A percentile compares a stretch with the other conserved stretches of the same genome.
phyloP scores from a whole-genome alignment of 2,113 vertebrate species.

The Oenanthe melanoleuca region DNA sequence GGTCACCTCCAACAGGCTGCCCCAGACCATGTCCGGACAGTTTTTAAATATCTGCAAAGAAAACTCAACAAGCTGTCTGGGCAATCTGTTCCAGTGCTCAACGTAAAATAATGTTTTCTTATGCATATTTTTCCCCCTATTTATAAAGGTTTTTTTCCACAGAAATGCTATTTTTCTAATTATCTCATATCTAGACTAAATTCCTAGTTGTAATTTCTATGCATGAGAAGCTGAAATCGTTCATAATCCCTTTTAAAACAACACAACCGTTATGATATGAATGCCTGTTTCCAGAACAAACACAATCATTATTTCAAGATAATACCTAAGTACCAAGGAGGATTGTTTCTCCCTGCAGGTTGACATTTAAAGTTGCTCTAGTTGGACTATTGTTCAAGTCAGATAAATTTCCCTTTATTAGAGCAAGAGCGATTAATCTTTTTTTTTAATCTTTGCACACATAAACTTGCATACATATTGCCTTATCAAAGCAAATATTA shows the following conservation, averaged over 20 bases:
- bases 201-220: neutral
- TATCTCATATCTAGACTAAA: neutral
- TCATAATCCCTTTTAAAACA: neutral
- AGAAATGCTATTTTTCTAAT: neutral
- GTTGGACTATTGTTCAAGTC: neutral
- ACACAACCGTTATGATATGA: neutral
- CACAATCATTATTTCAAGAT: neutral
- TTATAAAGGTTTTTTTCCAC: neutral
- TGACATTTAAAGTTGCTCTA: neutral
- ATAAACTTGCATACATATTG: neutral
- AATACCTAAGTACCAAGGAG: neutral
- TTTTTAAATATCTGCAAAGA: neutral
- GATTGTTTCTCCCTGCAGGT: neutral
- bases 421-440: neutral
- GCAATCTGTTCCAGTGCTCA: neutral
- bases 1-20: neutral
- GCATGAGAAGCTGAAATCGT: neutral
- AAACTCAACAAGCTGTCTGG: neutral
- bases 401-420: neutral
- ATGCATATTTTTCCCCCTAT: neutral
- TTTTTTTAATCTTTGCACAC: neutral
- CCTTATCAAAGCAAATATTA: neutral
- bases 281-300: neutral
- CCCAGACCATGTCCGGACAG: accelerated
- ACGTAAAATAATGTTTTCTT: neutral